Evolutionary conservation across 2,797 vertebrate species (phyloP), one percentile per base, ranked within the genome.

Genomic region (Peromyscus eremicus): DNA sequence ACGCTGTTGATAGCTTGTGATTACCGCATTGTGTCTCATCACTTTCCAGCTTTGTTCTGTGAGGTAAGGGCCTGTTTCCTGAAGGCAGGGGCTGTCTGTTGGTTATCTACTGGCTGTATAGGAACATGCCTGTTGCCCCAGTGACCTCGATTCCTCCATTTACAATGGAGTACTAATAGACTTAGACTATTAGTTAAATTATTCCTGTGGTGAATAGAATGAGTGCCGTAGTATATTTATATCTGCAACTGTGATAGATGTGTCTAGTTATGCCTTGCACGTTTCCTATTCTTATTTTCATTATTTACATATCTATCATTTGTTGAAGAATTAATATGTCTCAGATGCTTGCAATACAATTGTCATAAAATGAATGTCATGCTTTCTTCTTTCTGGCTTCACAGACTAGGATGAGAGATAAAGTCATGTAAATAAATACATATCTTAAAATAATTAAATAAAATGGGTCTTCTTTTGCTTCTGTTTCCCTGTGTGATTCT

Each of bases 311-410:
- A n/a, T 92, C 21, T 70, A 1, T 85, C 40, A 68, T 95, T 95
- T 96, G 71, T 76, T 94, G 60, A 95, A 89, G 81, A 60, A n/a
- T n/a, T 92, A 83, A 87, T 94, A 82, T 91, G 27, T 79, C 46
- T 7, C 92, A 62, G 17, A 34, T 90, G 64, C 5, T 89, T 82
- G 79, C 21, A 83, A 46, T 87, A 66, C 66, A 55, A 49, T 62
- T 85, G 37, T 93, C 70, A 86, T 62, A 94, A 88, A 96, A 85
- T 57, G 25, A 85, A 83, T 79, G 55, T 80, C 37, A 32, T 91
- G 86, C 49, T 93, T 55, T n/a, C 43, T 94, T 94, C 27, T 9
- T 32, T 95, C 40, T 81, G 46, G 60, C 60, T 94, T 86, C 88
- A 94, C 79, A 96, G 57, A 86, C 19, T 94, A 87, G 34, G 52